Evolutionary conservation across 2,888 invertebrate genomes (phyloP).

Genomic region (Palloptera scutellata): DNA sequence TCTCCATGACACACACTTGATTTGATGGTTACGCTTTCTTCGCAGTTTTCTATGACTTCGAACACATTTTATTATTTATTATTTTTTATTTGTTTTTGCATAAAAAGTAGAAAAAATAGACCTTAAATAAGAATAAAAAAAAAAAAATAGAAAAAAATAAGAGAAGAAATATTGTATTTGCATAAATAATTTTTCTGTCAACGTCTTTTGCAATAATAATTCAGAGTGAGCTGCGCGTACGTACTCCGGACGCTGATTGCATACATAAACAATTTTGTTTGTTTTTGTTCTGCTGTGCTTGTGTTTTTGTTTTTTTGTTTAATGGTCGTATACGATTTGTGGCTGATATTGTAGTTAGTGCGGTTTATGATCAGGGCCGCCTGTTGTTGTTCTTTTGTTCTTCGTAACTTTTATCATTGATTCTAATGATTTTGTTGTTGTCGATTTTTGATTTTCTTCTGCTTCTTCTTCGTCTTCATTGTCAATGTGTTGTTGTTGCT

Average conservation of each 20-base stretch:
- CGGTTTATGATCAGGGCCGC: neutral
- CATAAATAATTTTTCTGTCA: constrained; percentile 37
- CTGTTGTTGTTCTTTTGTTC: constrained; percentile 2
- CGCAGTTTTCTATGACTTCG: no score
- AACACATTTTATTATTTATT: no score
- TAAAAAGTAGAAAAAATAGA: neutral
- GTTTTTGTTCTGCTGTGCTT: no score
- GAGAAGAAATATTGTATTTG: constrained; percentile 22
- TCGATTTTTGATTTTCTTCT: neutral
- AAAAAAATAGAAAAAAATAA: constrained; percentile 25
- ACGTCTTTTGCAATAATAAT: constrained; percentile 29
- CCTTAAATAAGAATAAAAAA: no score
- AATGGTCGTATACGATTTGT: neutral
- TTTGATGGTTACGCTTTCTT: no score
- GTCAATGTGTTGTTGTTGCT: constrained; percentile 4
- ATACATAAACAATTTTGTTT: constrained; percentile 33
- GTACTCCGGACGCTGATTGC: constrained; percentile 17
- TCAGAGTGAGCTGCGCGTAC: constrained; percentile 24
- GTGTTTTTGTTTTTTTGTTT: constrained; percentile 10
- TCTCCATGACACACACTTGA: no score
- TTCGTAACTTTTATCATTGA: constrained; percentile 2
- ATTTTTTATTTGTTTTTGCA: no score
- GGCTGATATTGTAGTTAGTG: neutral
- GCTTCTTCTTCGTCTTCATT: neutral
- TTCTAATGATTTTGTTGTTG: constrained; percentile 1